Base-by-base conservation (phyloP, 2,888 invertebrate species). In the Diadromus collaris region DNA sequence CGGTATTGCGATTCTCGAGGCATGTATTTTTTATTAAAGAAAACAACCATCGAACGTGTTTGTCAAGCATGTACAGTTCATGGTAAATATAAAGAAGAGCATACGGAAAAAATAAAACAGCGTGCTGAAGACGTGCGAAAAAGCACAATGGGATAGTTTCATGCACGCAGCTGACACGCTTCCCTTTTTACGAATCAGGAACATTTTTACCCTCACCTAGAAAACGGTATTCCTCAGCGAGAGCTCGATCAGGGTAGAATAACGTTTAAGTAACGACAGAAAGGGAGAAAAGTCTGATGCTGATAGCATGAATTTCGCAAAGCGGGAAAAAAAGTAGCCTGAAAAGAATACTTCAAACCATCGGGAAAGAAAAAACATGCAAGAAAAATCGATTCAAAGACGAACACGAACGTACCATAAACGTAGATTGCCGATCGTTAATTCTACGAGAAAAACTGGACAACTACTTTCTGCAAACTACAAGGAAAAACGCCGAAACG, bases 1-100 rank as follows among this genome's bases (percentile, higher is more conserved):
- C 73, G 73, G 76, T 73, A 73, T 76, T 79, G 76, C 76, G 79
- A 76, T 41, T 76, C 38, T 70, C 79, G 76, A 70, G 56, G 44
- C 13, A 44, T 56, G 41, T 67, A 38, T 68, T 24, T 48, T 56
- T 16, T 56, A 65, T 46, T 65, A 48, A 74, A 41, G 10, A 67
- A 67, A 24, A 72, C 61, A 51, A 63, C 46, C 54, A 61, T 67
- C 51, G 46, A 70, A 34, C 21, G 46, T 74, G 60, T 79, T 48
- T n/a, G 44, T 76, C 41, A 67, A 74, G 76, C 76, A 34, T 76
- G 69, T 79, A 32, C 54, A 64, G 65, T 65, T 64, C 51, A 19
- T 63, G 21, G 24, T 24, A 71, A 69, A 13, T 13, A 60, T 61
- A 21, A 27, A 65, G 61, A 41, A 34, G 21, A 32, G 73, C 64